Percentiles rank a stretch among this genome's conserved stretches.
phyloP scores from a whole-genome alignment of 2,888 invertebrate species.

The Metallyticus violacea region DNA sequence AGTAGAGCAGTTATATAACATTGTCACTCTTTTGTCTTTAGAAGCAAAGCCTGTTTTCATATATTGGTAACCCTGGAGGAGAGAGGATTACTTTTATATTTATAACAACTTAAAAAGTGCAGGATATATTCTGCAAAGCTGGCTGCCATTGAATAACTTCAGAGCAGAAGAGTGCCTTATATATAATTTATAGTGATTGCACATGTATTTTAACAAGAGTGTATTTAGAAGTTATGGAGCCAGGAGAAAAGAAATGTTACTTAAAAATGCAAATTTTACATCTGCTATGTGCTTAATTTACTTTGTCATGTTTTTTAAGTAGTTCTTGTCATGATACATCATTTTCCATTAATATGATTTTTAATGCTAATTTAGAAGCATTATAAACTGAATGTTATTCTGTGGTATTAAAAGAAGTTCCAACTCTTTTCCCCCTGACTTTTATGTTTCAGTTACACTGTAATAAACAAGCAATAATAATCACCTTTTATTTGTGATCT shows the following conservation, averaged over 20 bases:
- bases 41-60: no score
- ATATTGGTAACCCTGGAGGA: no score
- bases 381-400: not conserved
- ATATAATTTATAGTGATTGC: not conserved
- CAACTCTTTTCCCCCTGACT: not conserved
- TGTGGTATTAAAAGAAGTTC: not conserved
- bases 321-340: not conserved
- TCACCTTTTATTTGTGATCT: not conserved
- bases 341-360: not conserved
- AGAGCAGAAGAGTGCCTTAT: not conserved
- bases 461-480: not conserved
- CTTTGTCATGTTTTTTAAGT: not conserved
- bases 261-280: not conserved
- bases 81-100: no score
- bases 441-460: not conserved
- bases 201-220: not conserved
- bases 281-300: not conserved
- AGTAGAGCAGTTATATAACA: no score
- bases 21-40: no score
- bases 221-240: not conserved
- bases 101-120: no score
- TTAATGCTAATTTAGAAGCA: not conserved
- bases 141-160: not conserved
- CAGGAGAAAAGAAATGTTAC: not conserved
- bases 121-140: not conserved